Base-by-base conservation (phyloP, 2,113 vertebrate genomes). In the Spermophilus dauricus region DNA sequence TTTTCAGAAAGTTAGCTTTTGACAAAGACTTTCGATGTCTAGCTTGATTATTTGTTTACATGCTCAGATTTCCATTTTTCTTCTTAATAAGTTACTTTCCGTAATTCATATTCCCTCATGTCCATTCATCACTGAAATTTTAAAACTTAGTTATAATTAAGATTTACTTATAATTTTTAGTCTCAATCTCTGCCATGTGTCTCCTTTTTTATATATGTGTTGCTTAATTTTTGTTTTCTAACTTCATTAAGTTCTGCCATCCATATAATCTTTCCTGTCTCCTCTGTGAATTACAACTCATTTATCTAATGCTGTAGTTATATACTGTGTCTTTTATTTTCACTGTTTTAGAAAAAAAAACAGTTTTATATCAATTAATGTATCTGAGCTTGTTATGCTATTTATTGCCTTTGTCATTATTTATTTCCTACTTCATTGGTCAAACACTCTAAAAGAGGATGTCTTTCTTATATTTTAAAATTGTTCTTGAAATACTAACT, bases 81-180 rank as follows among this genome's bases (percentile, higher is more conserved):
- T 86, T 89, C 85, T 78, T 56, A 42, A 53, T 70, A 8, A 37
- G 22, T 39, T 12, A 28, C 8, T 48, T 76, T 84, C 86, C 48
- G 32, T 67, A 42, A 73, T 81, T 67, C 61, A 73, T 67, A 45
- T n/a, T 72, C 12, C 9, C 4, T 73, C 32, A 4, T 69, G 65
- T 9, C 67, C 63, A 82, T 56, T 85, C 3, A 77, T 77, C 70
- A 34, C 58, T 81, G 13, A 94, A 1, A 58, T 88, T 80, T 91
- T 58, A 81, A 81, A 94, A 67, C n/a, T 37, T 78, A 90, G 6
- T 63, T 72, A 42, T 24, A 94, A 94, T 42, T 92, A 92, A 56
- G 39, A 85, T 75, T 51, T 90, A 30, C 16, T 42, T 51, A 75
- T 72, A 75, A 75, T 70, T 95, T 95, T 82, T 70, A 32, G 84